Percentiles rank a stretch among this genome's conserved stretches.
phyloP scores from a whole-genome alignment of 2,113 vertebrate species.

The Lethenteron reissneri region DNA sequence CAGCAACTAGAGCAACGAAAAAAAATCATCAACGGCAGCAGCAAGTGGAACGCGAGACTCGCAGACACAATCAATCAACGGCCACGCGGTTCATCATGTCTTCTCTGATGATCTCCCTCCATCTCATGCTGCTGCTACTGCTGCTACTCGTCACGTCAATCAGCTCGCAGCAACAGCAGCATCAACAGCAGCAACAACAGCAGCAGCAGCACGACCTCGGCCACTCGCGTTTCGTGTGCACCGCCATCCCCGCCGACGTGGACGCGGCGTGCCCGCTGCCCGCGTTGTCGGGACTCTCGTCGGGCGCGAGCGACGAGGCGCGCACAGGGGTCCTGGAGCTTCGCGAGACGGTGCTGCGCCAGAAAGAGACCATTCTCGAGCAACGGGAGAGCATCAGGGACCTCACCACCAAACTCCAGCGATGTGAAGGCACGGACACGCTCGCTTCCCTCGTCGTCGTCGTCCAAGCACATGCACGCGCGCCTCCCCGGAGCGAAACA shows the following conservation, averaged over 20 bases:
- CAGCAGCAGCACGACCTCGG: slow-evolving; percentile 22
- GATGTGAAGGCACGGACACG: slow-evolving; percentile 35
- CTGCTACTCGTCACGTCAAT: too few relatives aligned
- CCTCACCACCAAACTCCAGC: slow-evolving; percentile 66
- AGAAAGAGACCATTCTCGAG: slow-evolving; percentile 72
- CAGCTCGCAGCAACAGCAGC: too few relatives aligned
- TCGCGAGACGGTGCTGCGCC: slow-evolving; percentile 73
- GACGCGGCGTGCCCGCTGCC: slow-evolving; percentile 42
- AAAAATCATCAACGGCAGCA: too few relatives aligned
- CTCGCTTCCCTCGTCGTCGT: slow-evolving; percentile 8
- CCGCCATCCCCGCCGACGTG: slow-evolving; percentile 48
- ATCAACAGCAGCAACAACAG: too few relatives aligned
- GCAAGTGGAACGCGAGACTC: too few relatives aligned
- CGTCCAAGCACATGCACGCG: slow-evolving; percentile 19
- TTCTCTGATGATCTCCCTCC: too few relatives aligned
- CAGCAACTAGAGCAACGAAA: too few relatives aligned
- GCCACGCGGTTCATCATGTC: too few relatives aligned
- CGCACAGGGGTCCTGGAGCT: slow-evolving; percentile 61
- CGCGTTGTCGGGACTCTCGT: slow-evolving; percentile 35
- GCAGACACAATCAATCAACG: too few relatives aligned
- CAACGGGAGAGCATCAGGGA: slow-evolving; percentile 79
- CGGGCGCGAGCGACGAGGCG: slow-evolving; percentile 52
- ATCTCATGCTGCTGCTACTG: too few relatives aligned
- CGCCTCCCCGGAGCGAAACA: slow-evolving; percentile 28
- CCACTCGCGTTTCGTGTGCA: slow-evolving; percentile 71